Conservation (phyloP, 2,888 invertebrate genomes). For the Andrena camellia region DNA sequence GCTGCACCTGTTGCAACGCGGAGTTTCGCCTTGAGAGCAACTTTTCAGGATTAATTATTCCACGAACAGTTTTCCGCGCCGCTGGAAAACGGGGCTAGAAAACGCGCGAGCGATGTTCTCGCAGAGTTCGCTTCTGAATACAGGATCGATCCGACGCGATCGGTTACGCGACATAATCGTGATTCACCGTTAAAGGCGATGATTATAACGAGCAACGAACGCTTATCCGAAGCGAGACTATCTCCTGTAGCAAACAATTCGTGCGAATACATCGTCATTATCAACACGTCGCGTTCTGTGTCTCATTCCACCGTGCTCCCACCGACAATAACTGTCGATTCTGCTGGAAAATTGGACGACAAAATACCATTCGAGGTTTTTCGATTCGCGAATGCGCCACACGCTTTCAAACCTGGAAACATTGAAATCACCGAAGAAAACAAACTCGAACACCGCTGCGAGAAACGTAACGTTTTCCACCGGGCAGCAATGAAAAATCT, state of each 20-base stretch:
- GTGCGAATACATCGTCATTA: constrained; percentile 12
- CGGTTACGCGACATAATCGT: constrained; percentile 15
- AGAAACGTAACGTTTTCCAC: neutral
- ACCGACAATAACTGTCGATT: neutral
- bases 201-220: neutral
- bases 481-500: neutral
- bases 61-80: constrained; percentile 28
- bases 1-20: neutral
- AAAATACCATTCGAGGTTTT: neutral
- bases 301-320: neutral
- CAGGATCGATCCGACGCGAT: constrained; percentile 4
- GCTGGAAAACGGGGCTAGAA: constrained; percentile 28
- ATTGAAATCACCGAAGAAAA: too few species aligned
- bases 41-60: constrained; percentile 16
- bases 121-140: neutral
- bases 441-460: neutral
- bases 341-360: neutral
- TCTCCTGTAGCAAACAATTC: neutral
- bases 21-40: constrained; percentile 30
- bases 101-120: neutral
- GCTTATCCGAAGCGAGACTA: constrained; percentile 16
- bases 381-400: neutral
- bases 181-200: constrained; percentile 22
- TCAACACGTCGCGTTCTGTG: neutral
- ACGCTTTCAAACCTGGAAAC: too few species aligned